Base-by-base conservation (phyloP, 2,797 vertebrate species). In the Semaprochilodus insignis region DNA sequence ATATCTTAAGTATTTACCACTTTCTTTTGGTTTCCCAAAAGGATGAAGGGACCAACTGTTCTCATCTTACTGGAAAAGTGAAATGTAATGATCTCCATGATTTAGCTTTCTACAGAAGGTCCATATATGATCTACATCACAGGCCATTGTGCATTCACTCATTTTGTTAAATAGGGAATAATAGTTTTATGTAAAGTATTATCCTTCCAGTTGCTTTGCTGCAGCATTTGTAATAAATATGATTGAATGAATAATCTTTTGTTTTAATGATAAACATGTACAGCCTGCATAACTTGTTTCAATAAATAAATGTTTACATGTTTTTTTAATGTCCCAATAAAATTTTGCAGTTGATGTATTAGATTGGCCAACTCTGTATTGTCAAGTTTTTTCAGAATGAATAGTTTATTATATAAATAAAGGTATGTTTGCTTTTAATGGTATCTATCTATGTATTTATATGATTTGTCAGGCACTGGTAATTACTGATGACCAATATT, bases 1-100 rank as follows among this genome's bases (percentile, higher is more conserved):
- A 62, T 83, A 81, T 69, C 65, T 83, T 36, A 77, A 82, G 16
- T 34, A 6, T 82, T 85, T 52, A 74, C 69, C 74, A 77, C 71
- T n/a, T 51, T 82, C 48, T 65, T 76, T 80, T 80, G 76, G 19
- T 51, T n/a, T 62, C 14, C 55, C 60, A n/a, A 55, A 70, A 55
- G 62, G 72, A 80, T 77, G 80, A 51, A 59, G n/a, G 73, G 78
- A 78, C 74, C 70, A 78, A 78, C 44, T 34, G 16, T 13, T 72
- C 75, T 63, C 52, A 57, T 62, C 31, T 81, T 54, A 44, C 74
- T 82, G 67, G 76, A 81, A 63, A 81, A 76, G 71, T 83, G 82
- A 75, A 83, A 77, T 67, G 40, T 70, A 23, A 6, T 57, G 15
- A 60, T 74, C 78, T 72, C 62, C 60, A 31, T 63, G 21, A 36